Conservation (phyloP, 2,113 vertebrate species). For the Perccottus glenii region DNA sequence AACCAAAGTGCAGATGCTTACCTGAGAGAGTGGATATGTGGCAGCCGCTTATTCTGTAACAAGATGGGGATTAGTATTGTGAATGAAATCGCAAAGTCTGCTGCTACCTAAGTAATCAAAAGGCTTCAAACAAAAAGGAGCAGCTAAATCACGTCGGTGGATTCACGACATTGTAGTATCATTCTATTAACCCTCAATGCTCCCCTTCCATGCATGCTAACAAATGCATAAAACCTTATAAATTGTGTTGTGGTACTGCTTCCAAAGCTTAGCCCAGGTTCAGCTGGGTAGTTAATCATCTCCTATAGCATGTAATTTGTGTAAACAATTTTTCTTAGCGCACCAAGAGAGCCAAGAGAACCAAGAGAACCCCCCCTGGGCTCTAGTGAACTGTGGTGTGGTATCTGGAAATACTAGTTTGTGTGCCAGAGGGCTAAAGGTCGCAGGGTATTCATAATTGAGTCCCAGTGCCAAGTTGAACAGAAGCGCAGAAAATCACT, state of each 20-base stretch:
- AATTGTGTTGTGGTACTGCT: conserved; percentile 51
- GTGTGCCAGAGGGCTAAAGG: conserved; percentile 54
- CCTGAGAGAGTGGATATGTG: conserved; percentile 14
- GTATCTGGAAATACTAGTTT: conserved; percentile 56
- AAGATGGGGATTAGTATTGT: conserved; percentile 63
- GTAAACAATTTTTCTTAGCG: conserved; percentile 63
- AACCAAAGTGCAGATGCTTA: conserved; percentile 2
- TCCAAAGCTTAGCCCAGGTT: conserved; percentile 47
- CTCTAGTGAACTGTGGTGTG: conserved; percentile 42
- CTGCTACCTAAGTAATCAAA: conserved; percentile 58
- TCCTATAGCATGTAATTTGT: conserved; percentile 61
- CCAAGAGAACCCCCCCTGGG: conserved; percentile 5
- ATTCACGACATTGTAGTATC: conserved; percentile 52
- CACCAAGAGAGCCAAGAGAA: conserved; percentile 46
- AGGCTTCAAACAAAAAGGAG: conserved; percentile 63
- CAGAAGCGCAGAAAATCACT: conserved; percentile 32
- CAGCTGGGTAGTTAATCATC: conserved; percentile 71
- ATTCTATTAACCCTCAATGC: conserved; percentile 53
- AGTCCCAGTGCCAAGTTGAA: conserved; percentile 41
- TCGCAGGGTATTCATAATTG: conserved; percentile 65
- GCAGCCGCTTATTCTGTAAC: conserved; percentile 26
- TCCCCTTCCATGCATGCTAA: neutral
- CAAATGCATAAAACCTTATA: conserved; percentile 52
- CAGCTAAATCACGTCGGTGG: conserved; percentile 64
- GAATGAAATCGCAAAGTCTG: conserved; percentile 55